A percentile compares a stretch with the other conserved stretches of the same genome.
These are phyloP conservation scores for Drosophila borealis DNA, from an alignment of 2,888 invertebrate species.

Conservation along the genomic window DNA sequence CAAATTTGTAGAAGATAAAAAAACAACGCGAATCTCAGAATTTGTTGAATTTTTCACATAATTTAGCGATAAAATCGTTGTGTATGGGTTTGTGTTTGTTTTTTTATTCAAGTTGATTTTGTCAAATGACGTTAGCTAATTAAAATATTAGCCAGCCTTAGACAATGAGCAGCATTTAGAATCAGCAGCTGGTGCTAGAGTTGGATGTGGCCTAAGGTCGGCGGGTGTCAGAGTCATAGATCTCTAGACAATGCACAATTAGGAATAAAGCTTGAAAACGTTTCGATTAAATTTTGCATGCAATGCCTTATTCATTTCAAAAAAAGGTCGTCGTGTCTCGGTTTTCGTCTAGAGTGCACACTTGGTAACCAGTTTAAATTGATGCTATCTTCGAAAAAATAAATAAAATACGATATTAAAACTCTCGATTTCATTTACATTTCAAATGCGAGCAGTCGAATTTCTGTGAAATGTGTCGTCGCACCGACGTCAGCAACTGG, in stretches of 20 bases:
- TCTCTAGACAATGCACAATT: slow-evolving; percentile 58
- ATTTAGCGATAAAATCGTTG: slow-evolving; percentile 50
- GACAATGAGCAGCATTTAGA: slow-evolving; percentile 46
- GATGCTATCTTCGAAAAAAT: background rate
- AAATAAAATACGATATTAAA: too few species aligned
- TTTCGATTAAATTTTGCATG: slow-evolving; percentile 26
- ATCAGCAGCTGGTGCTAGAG: slow-evolving; percentile 18
- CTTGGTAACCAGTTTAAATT: slow-evolving; percentile 27
- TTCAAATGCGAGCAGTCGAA: slow-evolving; percentile 52
- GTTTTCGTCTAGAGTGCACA: slow-evolving; percentile 9
- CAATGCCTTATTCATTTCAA: slow-evolving; percentile 41
- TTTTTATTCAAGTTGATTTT: slow-evolving; percentile 33
- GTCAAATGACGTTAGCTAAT: slow-evolving; percentile 43
- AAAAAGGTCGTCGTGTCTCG: slow-evolving; percentile 26
- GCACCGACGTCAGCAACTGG: slow-evolving; percentile 69
- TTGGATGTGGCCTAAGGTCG: slow-evolving; percentile 50
- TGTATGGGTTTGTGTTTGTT: slow-evolving; percentile 15
- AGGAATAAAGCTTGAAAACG: slow-evolving; percentile 42
- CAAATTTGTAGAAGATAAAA: slow-evolving; percentile 50
- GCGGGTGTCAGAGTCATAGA: slow-evolving; percentile 6
- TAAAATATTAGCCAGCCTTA: slow-evolving; percentile 23
- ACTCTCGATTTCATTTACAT: slow-evolving; percentile 79
- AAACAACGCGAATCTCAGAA: slow-evolving; percentile 10
- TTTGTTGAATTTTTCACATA: slow-evolving; percentile 57
- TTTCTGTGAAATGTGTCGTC: slow-evolving; percentile 54